phyloP scores from a whole-genome alignment of 2,797 vertebrate species.

The Falco peregrinus region DNA sequence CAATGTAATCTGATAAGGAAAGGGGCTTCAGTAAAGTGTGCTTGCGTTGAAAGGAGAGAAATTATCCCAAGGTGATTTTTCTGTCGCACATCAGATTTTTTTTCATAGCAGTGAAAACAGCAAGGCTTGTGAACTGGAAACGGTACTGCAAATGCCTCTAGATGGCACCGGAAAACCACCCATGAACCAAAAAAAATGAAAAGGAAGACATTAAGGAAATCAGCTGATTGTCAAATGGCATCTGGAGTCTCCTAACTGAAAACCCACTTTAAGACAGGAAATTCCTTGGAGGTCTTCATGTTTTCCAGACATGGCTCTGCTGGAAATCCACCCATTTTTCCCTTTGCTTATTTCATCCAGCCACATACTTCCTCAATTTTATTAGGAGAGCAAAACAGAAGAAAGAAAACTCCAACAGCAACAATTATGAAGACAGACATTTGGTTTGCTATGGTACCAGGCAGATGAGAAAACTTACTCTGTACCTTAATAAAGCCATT shows the following conservation, averaged over 20 bases:
- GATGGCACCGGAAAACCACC: background rate
- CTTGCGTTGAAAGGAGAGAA: background rate
- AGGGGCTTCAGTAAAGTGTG: background rate
- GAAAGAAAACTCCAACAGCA: background rate
- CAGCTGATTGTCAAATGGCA: background rate
- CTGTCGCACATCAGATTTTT: background rate
- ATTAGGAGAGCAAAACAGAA: background rate
- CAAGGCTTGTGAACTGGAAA: background rate
- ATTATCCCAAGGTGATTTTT: background rate
- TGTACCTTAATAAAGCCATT: constrained; percentile 91
- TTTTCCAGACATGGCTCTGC: background rate
- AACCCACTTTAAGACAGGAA: background rate
- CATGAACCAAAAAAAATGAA: background rate
- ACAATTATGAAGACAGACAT: background rate
- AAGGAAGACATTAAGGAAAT: background rate
- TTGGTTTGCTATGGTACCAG: background rate
- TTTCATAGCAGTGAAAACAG: background rate
- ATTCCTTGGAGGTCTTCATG: background rate
- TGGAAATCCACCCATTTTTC: background rate
- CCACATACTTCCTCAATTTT: background rate
- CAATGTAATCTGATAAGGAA: background rate
- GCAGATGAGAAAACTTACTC: background rate
- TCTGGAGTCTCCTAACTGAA: background rate
- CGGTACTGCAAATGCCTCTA: background rate
- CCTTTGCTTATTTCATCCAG: background rate